A percentile compares a stretch with the other conserved stretches of the same genome.
Conservation (phyloP, 2,113 vertebrate species). For the Clupea harengus region DNA sequence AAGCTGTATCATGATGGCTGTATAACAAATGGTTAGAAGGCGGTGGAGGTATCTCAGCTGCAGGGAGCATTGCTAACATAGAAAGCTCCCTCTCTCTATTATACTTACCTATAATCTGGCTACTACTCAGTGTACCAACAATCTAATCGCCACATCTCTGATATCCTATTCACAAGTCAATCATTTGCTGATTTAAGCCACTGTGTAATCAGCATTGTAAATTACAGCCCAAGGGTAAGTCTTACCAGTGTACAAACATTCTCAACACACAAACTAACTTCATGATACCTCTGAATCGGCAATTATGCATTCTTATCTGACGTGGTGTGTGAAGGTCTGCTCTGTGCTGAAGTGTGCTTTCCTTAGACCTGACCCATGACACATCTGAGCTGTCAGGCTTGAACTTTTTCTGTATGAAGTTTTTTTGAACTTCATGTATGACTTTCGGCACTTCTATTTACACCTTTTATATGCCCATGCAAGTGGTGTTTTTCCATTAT, state of each 20-base stretch:
- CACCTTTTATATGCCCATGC: too few species aligned
- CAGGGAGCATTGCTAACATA: too few species aligned
- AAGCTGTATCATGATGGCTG: too few species aligned
- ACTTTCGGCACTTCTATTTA: too few species aligned
- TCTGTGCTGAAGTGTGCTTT: neutral
- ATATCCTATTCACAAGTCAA: neutral
- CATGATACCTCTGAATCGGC: neutral
- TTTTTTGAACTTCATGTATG: too few species aligned
- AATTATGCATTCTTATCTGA: neutral
- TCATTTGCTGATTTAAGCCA: neutral
- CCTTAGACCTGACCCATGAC: neutral
- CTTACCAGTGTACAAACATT: neutral
- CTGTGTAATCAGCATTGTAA: neutral
- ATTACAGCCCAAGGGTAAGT: neutral
- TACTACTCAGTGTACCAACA: neutral
- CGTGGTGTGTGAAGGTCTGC: neutral
- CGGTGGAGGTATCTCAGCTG: too few species aligned
- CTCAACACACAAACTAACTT: neutral
- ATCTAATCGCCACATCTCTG: neutral
- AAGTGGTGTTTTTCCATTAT: too few species aligned
- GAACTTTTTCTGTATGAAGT: too few species aligned
- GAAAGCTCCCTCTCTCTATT: too few species aligned
- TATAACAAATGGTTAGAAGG: too few species aligned
- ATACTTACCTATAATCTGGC: neutral
- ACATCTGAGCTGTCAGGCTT: neutral